These are phyloP conservation scores for Ormia ochracea DNA, from an alignment of 2,888 invertebrate genomes.

Conservation along the genomic window DNA sequence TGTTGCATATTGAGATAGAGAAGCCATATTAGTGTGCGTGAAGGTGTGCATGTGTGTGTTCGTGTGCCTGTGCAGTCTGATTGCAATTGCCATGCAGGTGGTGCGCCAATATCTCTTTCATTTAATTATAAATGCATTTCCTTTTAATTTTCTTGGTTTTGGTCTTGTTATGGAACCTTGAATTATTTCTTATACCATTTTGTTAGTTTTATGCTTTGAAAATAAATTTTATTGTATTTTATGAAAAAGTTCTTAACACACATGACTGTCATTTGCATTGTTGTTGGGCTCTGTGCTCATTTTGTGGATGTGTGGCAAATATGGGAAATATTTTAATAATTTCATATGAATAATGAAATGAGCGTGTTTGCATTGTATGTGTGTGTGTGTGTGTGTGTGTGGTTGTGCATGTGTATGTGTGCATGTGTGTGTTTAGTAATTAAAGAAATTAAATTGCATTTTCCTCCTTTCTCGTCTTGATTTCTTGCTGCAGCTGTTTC, in stretches of 20 bases:
- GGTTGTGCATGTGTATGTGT: not conserved
- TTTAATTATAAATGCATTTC: slow-evolving; percentile 17
- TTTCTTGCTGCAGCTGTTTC: not conserved
- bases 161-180: not conserved
- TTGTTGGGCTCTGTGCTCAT: slow-evolving; percentile 7
- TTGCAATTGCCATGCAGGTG: not conserved
- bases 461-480: not conserved
- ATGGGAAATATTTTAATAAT: slow-evolving; percentile 14
- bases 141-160: not conserved
- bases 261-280: slow-evolving; percentile 18
- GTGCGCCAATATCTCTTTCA: not conserved
- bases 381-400: not conserved
- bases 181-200: not conserved
- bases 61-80: not conserved
- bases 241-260: slow-evolving; percentile 3
- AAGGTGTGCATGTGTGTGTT: not conserved
- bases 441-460: slow-evolving; percentile 56
- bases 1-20: too few species aligned
- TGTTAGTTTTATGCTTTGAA: not conserved
- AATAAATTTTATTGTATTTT: slow-evolving; percentile 30
- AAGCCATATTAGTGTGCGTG: too few species aligned
- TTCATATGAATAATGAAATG: not conserved
- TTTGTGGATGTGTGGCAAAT: slow-evolving; percentile 27
- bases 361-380: not conserved
- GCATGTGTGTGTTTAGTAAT: too few species aligned